Evolutionary conservation across 1,140 invertebrate genomes (phyloP), one percentile per base, ranked within the genome.

Genomic region (Heliothis virescens): DNA sequence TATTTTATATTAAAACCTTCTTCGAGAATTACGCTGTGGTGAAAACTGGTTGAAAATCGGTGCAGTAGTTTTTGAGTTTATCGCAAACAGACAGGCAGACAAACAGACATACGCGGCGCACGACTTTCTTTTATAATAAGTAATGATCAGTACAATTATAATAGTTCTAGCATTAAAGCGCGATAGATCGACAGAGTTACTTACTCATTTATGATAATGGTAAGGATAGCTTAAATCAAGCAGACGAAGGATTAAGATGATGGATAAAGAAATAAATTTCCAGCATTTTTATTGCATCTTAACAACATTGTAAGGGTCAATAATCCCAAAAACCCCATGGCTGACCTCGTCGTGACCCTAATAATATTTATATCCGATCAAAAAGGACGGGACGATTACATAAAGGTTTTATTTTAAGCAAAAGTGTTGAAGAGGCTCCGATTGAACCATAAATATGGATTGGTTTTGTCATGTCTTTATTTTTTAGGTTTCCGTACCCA

Each of bases 321-420:
- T 67, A 13, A 67, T 12, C 41, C 7, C 5, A 13, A n/a, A 48
- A 18, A 21, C 41, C 62, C 41, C 9, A 48, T 67, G 16, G 12
- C 41, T 65, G 62, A 48, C 41, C 63, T 3, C 12, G 41, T 41
- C 12, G 18, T 71, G 67, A 71, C 67, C 21, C 18, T 52, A 29
- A 26, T 29, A 29, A 50, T 50, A 52, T 52, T 29, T 53, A 53
- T 52, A 15, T 71, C 18, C 18, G 48, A 53, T 71, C 21, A 67
- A 53, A 67, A 67, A n/a, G 67, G 67, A 29, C 21, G 48, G 48
- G 41, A 18, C 41, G 16, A 29, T 50, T 15, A 18, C 13, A 71
- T 71, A 53, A 71, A 67, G 48, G 21, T 71, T 71, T 71, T 71
- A 71, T 53, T 71, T 13, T 29, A 47, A 48, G 41, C 48, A 65